These are phyloP conservation scores for Battus philenor DNA, from an alignment of 1,140 invertebrate species.

Conservation along the genomic window DNA sequence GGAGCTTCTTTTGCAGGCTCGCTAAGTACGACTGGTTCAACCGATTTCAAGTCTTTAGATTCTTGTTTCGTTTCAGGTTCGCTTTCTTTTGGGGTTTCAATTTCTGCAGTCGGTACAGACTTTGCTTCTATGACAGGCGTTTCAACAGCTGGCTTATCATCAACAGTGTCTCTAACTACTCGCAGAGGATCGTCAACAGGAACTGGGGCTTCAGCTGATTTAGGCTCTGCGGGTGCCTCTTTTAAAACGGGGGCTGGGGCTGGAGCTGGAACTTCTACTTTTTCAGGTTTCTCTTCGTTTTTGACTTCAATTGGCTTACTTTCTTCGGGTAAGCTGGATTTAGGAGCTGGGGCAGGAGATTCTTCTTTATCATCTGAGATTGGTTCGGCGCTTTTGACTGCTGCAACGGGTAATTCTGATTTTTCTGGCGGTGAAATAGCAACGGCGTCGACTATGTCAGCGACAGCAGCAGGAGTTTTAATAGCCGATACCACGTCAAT, in stretches of 20 bases:
- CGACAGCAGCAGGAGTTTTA: constrained; percentile 41
- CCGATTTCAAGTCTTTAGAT: constrained; percentile 5
- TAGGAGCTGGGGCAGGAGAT: constrained; percentile 19
- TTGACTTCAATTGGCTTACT: constrained; percentile 22
- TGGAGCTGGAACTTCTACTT: constrained; percentile 19
- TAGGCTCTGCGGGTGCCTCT: constrained; percentile 15
- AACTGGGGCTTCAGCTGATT: constrained; percentile 23
- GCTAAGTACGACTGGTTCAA: background rate
- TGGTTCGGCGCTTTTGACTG: constrained; percentile 29
- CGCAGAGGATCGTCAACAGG: constrained; percentile 36
- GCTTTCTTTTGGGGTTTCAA: background rate
- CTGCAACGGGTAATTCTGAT: constrained; percentile 26
- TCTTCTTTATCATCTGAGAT: constrained; percentile 34
- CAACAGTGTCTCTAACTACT: constrained; percentile 54
- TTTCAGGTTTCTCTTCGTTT: constrained; percentile 27
- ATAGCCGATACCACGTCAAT: constrained; percentile 54
- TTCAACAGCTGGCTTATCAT: constrained; percentile 35
- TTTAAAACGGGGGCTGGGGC: constrained; percentile 18
- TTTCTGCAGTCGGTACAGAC: constrained; percentile 21
- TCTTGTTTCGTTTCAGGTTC: constrained; percentile 5
- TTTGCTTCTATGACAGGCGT: constrained; percentile 25
- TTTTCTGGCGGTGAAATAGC: constrained; percentile 45
- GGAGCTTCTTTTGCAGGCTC: constrained; percentile 8
- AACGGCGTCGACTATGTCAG: constrained; percentile 45
- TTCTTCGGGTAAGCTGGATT: constrained; percentile 26